Evolutionary conservation across 1,140 invertebrate species (phyloP).

Genomic region (Pachypeltis micranthus): DNA sequence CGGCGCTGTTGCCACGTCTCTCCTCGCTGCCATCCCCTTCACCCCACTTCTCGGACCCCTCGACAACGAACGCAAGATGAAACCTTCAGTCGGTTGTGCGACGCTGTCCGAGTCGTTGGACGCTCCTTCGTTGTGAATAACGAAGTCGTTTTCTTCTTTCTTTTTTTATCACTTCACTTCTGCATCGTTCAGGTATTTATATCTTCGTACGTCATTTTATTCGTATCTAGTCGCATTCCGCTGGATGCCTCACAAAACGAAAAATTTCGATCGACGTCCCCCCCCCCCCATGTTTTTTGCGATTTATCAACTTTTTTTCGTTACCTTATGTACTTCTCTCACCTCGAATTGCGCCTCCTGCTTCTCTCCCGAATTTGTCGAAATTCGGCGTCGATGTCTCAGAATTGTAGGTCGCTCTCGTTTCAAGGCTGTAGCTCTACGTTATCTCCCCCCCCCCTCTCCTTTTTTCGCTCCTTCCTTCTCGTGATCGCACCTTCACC

Average conservation of each 20-base stretch:
- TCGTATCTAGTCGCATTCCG: background rate
- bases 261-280: background rate
- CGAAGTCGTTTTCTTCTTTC: background rate
- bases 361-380: background rate
- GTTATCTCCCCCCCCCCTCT: background rate
- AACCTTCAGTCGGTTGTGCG: background rate
- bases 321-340: background rate
- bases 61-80: background rate
- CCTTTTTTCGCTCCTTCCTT: too few species aligned
- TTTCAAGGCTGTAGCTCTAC: background rate
- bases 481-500: too few species aligned
- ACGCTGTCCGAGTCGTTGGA: background rate
- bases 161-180: too few species aligned
- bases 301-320: background rate
- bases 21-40: background rate
- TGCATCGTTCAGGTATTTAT: background rate
- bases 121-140: background rate
- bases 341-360: background rate
- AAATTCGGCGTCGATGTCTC: background rate
- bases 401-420: background rate
- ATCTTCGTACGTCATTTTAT: background rate
- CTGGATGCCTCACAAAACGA: background rate
- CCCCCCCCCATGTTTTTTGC: background rate
- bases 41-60: background rate
- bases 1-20: background rate